Evolutionary conservation across 2,113 vertebrate genomes (phyloP).

Genomic region (Indicator maculatus): DNA sequence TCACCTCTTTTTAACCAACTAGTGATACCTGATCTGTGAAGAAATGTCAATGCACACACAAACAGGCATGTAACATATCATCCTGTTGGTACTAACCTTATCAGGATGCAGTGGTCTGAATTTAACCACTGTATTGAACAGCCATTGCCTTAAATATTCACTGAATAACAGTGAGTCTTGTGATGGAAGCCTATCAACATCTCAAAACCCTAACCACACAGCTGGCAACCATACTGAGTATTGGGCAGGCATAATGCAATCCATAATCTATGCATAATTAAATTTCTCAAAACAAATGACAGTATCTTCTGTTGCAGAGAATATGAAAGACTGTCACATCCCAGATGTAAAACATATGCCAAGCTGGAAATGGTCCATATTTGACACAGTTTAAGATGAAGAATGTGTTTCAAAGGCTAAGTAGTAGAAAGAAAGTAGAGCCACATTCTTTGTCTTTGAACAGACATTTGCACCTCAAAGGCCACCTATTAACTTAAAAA

Average conservation of each 20-base stretch:
- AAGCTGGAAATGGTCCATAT: not conserved
- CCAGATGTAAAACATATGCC: not conserved
- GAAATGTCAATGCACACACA: not conserved
- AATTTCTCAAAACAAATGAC: not conserved
- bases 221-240: not conserved
- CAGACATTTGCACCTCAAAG: not conserved
- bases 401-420: not conserved
- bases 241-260: not conserved
- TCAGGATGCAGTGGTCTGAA: not conserved
- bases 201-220: not conserved
- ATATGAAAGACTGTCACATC: not conserved
- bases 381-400: not conserved
- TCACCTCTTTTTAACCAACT: not conserved
- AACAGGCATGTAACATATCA: not conserved
- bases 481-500: not conserved
- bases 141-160: constrained; percentile 30
- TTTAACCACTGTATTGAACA: not conserved
- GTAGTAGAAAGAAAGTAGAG: not conserved
- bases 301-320: not conserved
- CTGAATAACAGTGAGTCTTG: not conserved
- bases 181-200: not conserved
- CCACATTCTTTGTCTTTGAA: constrained; percentile 20
- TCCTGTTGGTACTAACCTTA: not conserved
- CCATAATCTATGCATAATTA: not conserved
- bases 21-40: not conserved